These are phyloP conservation scores for Magallana angulata DNA, from an alignment of 1,140 invertebrate genomes.

Conservation along the genomic window DNA sequence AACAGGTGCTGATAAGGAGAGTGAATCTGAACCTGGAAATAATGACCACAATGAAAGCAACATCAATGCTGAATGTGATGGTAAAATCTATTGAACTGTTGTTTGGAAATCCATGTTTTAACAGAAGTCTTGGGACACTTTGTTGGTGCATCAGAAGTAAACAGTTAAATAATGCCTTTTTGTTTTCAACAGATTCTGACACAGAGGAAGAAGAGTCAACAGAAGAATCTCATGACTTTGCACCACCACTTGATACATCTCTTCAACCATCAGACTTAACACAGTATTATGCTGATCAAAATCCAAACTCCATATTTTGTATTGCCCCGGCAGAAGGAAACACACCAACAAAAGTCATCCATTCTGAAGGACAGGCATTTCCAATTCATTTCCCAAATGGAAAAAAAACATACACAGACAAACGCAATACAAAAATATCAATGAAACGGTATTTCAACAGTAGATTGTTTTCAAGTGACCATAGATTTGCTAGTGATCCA, in stretches of 20 bases:
- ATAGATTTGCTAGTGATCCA: constrained; percentile 44
- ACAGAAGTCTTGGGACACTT: not conserved
- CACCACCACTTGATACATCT: constrained; percentile 40
- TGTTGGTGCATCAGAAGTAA: not conserved
- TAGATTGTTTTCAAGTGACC: constrained; percentile 44
- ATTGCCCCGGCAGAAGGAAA: constrained; percentile 36
- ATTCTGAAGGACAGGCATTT: constrained; percentile 34
- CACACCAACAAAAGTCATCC: not conserved
- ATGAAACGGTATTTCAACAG: constrained; percentile 54
- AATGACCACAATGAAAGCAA: not conserved
- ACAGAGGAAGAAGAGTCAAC: constrained; percentile 17
- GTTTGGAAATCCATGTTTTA: constrained; percentile 23
- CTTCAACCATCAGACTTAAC: constrained; percentile 37
- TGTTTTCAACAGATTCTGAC: constrained; percentile 35
- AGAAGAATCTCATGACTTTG: constrained; percentile 1
- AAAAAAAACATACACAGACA: constrained; percentile 45
- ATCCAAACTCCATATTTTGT: constrained; percentile 39
- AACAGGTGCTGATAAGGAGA: not conserved
- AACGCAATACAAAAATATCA: constrained; percentile 49
- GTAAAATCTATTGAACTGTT: constrained; percentile 6
- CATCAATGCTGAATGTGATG: constrained; percentile 1
- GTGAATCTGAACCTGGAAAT: not conserved
- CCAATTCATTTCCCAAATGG: constrained; percentile 39
- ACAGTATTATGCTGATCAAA: constrained; percentile 3
- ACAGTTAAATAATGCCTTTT: constrained; percentile 15